These are phyloP conservation scores for Stegodyphus mimosarum DNA, from an alignment of 1,140 invertebrate genomes.

Conservation along the genomic window DNA sequence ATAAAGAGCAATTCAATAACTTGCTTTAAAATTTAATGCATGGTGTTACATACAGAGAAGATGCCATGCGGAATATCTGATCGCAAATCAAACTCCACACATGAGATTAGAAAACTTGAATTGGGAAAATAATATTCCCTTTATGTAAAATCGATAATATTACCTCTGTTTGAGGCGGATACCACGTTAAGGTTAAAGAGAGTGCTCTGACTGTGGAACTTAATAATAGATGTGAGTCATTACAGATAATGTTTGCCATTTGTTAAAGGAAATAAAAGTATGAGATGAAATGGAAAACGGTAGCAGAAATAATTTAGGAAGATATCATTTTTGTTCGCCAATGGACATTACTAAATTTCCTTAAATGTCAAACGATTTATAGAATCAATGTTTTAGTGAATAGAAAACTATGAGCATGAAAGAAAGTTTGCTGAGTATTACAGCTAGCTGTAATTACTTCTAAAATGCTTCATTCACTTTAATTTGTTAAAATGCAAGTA, in stretches of 20 bases:
- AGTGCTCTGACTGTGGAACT: background rate
- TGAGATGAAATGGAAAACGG: background rate
- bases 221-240: background rate
- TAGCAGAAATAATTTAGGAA: background rate
- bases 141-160: slow-evolving; percentile 23
- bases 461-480: too few species aligned
- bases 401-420: background rate
- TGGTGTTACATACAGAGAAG: too few species aligned
- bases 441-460: too few species aligned
- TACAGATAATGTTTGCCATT: background rate
- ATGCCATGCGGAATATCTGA: background rate
- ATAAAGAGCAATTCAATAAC: too few species aligned
- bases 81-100: slow-evolving; percentile 8
- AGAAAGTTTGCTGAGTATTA: too few species aligned
- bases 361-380: background rate
- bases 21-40: too few species aligned
- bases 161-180: background rate
- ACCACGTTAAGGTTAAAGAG: background rate
- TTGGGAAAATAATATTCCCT: slow-evolving; percentile 32
- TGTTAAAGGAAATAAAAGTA: slow-evolving; percentile 5
- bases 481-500: too few species aligned
- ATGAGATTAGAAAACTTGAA: background rate
- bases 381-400: background rate
- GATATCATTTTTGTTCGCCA: background rate
- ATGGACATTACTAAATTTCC: background rate